Percentiles rank a stretch among this genome's conserved stretches.
Evolutionary conservation across 2,113 vertebrate genomes (phyloP).

Genomic region (Nothoprocta pentlandii): DNA sequence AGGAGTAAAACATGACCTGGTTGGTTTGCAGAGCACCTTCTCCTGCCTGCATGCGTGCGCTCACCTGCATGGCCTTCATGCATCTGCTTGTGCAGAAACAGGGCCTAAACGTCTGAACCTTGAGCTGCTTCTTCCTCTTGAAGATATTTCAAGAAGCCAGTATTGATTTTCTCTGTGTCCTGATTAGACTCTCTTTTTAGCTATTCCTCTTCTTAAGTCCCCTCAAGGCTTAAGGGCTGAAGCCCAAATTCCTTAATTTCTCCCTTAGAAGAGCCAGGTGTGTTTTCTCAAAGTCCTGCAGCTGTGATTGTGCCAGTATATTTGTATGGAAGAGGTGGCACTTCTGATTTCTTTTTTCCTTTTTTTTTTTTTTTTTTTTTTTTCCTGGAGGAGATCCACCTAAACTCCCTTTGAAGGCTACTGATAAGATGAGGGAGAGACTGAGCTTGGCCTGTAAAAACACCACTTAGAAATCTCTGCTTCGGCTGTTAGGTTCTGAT

Average conservation of each 20-base stretch:
- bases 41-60: background rate
- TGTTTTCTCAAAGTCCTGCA: slow-evolving; percentile 52
- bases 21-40: background rate
- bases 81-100: background rate
- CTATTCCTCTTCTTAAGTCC: slow-evolving; percentile 39
- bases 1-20: background rate
- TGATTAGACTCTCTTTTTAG: slow-evolving; percentile 23
- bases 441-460: slow-evolving; percentile 46
- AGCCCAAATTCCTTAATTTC: slow-evolving; percentile 9
- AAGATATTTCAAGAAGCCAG: slow-evolving; percentile 24
- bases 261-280: slow-evolving; percentile 29
- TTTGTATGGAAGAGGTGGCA: slow-evolving; percentile 54
- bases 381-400: slow-evolving; percentile 60
- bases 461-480: slow-evolving; percentile 47
- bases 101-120: background rate
- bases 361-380: background rate
- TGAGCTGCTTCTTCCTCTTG: slow-evolving; percentile 62
- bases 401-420: slow-evolving; percentile 56
- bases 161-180: slow-evolving; percentile 14
- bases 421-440: slow-evolving; percentile 66
- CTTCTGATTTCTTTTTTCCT: slow-evolving; percentile 8
- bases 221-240: slow-evolving; percentile 20
- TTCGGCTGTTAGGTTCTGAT: slow-evolving; percentile 22
- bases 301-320: background rate
- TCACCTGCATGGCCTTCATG: background rate